Evolutionary conservation across 2,113 vertebrate genomes (phyloP), one percentile per base, ranked within the genome.

Genomic region (Gobius niger): DNA sequence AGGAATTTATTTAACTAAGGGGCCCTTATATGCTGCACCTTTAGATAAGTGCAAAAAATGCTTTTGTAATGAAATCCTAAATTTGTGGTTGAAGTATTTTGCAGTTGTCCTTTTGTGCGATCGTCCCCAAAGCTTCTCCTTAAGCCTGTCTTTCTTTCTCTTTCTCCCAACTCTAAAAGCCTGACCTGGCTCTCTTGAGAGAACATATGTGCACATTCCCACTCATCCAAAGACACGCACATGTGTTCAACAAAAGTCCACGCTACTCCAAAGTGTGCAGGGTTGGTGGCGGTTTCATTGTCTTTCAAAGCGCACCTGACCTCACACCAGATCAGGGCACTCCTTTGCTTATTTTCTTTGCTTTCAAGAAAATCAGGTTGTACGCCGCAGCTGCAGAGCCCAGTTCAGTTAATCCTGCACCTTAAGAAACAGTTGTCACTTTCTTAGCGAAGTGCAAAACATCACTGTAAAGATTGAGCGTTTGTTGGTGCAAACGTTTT

Each of bases 341-440:
- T 9, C 7, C 44, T 11, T 46, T 46, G 44, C 44, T 46, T 46
- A 1, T 11, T 46, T 46, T 46, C 10, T 7, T 46, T 34, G 24
- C 24, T 34, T 34, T 34, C 24, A 34, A 34, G 24, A 34, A 34
- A 34, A 34, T 34, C 24, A 11, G 44, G 44, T 71, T 79, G 71
- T 60, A 47, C 63, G 81, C 69, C 81, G 79, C 78, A 84, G 88
- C 87, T 87, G 82, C 78, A 73, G 63, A 68, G 68, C 60, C 51
- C 60, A 42, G 14, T 40, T 62, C 24, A 34, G 3, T 4, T 34
- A 34, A 34, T 34, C 24, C 24, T 34, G 24, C 24, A 34, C 5
- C 24, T 34, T 34, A 34, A 4, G 24, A 34, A 34, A 34, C 24
- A 34, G 24, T 34, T 34, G 24, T 34, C 24, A 1, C 24, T 34